These are phyloP conservation scores for Pteropus rufus DNA, from an alignment of 2,797 vertebrate species.

Conservation along the genomic window DNA sequence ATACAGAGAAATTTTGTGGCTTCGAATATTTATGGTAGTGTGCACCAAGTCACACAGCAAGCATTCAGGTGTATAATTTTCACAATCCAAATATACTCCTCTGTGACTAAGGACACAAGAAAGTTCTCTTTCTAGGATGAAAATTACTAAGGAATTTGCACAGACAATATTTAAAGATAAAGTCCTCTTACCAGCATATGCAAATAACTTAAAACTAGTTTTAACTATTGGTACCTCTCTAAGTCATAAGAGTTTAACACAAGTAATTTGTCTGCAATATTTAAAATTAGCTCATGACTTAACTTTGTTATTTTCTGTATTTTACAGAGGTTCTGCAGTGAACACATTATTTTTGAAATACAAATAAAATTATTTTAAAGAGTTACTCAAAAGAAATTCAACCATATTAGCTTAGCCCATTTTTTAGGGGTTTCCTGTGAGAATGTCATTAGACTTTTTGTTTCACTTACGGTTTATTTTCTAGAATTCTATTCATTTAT, in stretches of 20 bases:
- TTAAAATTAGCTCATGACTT: conserved; percentile 12
- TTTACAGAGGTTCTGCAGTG: not conserved
- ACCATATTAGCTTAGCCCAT: not conserved
- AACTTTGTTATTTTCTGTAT: conserved; percentile 21
- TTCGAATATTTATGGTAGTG: conserved; percentile 1
- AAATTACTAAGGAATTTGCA: conserved; percentile 3
- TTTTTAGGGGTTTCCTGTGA: not conserved
- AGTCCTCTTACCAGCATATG: not conserved
- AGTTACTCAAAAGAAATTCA: not conserved
- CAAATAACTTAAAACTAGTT: not conserved
- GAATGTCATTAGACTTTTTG: not conserved
- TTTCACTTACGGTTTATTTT: conserved; percentile 33
- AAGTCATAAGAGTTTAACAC: not conserved
- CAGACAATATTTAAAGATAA: conserved; percentile 6
- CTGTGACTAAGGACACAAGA: not conserved
- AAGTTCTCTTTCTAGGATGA: not conserved
- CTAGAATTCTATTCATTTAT: conserved; percentile 13
- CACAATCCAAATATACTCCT: not conserved
- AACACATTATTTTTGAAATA: not conserved
- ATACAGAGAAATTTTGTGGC: conserved; percentile 1
- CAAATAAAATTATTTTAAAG: not conserved
- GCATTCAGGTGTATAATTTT: not conserved
- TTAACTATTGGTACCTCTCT: not conserved
- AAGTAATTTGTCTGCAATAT: not conserved
- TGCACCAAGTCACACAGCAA: not conserved